Base-by-base conservation (phyloP, 2,797 vertebrate genomes). In the Chrysocyon brachyurus region DNA sequence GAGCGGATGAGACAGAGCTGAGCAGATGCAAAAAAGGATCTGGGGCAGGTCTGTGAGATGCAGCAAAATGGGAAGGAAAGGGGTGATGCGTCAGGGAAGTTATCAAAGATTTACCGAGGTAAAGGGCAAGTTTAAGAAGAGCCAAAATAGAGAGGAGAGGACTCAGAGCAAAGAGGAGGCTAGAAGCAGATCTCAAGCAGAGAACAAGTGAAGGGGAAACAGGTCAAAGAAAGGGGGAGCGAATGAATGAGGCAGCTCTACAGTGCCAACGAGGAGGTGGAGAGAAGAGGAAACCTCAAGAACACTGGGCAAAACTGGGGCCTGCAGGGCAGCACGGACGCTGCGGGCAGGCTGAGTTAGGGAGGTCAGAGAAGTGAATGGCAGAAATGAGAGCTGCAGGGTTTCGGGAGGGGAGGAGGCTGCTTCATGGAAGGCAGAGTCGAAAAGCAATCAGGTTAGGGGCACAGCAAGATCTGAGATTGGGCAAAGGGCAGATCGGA, bases 241-340 rank as follows among this genome's bases (percentile, higher is more conserved):
- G 49, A 66, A 95, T 46, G 87, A 94, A 94, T 78, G 91, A 36
- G 49, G 59, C 3, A 22, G 93, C 70, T 59, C 70, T 21, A 17
- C n/a, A 57, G 36, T 19, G 15, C 17, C 81, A 36, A 46, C 19
- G 82, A 68, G 40, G 21, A 75, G 61, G 14, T 52, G 57, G 12
- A 61, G 21, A 24, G 19, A n/a, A 85, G 61, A 89, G 26, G 31
- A 73, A 56, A 64, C 11, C 49, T 46, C 63, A 70, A 12, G 40
- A 82, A 75, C 17, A 17, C 49, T 10, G 59, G 12, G n/a, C 70
- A 79, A 70, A 78, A 12, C 78, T 8, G 22, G 40, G n/a, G 54
- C 26, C 68, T 54, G 77, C 84, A 15, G 66, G 77, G 49, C 59
- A 49, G 85, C 85, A 21, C 61, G 26, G 52, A 75, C 54, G 81